Percentiles rank a stretch among this genome's conserved stretches.
Conservation (phyloP, 2,113 vertebrate species). For the Ochotona princeps region DNA sequence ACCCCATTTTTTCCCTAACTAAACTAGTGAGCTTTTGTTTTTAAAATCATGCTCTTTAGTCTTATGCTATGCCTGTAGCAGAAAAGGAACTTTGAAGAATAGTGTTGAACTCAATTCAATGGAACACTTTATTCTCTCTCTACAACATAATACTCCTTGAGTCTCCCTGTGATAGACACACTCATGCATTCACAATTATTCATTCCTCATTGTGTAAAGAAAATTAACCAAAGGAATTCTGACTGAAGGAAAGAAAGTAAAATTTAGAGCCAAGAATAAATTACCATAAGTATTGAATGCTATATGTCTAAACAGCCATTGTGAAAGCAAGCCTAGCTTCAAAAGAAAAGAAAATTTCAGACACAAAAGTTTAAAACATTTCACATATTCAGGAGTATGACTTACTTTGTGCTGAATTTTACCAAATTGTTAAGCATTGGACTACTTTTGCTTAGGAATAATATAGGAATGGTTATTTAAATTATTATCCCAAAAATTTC, state of each 20-base stretch:
- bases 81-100: slow-evolving; percentile 52
- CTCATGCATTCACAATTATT: slow-evolving; percentile 41
- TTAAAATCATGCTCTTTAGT: slow-evolving; percentile 61
- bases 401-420: slow-evolving; percentile 42
- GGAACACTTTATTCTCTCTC: slow-evolving; percentile 30
- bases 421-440: slow-evolving; percentile 24
- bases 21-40: slow-evolving; percentile 47
- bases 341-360: slow-evolving; percentile 56
- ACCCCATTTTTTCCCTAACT: slow-evolving; percentile 20
- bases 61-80: background rate
- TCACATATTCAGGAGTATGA: background rate
- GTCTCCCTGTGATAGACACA: slow-evolving; percentile 15
- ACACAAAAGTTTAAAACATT: slow-evolving; percentile 25
- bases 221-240: slow-evolving; percentile 65
- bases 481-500: background rate
- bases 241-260: slow-evolving; percentile 29
- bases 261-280: slow-evolving; percentile 50
- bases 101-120: slow-evolving; percentile 54
- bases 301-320: slow-evolving; percentile 51
- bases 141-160: slow-evolving; percentile 37
- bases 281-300: background rate
- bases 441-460: slow-evolving; percentile 40
- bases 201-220: slow-evolving; percentile 53
- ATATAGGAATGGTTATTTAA: slow-evolving; percentile 15
- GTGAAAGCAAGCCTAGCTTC: slow-evolving; percentile 48